Conservation (phyloP, 2,888 invertebrate genomes). For the Onthophagus sagittarius region DNA sequence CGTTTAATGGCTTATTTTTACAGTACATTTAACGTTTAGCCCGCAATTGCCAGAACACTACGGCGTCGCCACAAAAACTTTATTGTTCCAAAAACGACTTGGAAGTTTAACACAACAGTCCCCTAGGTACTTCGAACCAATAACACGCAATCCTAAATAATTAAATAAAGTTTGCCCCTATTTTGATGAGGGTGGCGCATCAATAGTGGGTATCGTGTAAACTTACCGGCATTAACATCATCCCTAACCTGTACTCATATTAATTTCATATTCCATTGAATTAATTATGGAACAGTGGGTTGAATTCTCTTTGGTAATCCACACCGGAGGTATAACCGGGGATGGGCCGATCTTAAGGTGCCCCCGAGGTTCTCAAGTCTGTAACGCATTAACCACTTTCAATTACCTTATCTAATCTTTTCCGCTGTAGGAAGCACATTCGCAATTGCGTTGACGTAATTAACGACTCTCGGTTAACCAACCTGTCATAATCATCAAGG, state of each 20-base stretch:
- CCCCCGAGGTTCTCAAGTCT: neutral
- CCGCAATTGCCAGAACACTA: neutral
- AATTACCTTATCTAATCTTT: neutral
- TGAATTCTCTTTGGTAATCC: neutral
- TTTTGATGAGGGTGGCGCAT: neutral
- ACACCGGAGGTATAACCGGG: neutral
- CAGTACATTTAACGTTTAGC: conserved; percentile 6
- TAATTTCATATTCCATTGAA: neutral
- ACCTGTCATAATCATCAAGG: neutral
- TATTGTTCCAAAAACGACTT: neutral
- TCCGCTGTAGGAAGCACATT: neutral
- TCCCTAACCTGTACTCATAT: neutral
- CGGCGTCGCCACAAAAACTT: neutral
- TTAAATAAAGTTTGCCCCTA: neutral
- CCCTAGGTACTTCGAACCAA: neutral
- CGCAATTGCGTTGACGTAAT: neutral
- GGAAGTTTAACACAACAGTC: neutral
- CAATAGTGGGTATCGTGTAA: neutral
- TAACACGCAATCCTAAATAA: neutral
- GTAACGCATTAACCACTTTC: neutral
- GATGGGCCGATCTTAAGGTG: neutral
- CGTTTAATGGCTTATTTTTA: conserved; percentile 15
- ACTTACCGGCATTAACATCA: neutral
- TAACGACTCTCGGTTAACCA: neutral
- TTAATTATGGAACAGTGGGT: neutral